Conservation (phyloP, 2,888 invertebrate species). For the Sympetrum striolatum region DNA sequence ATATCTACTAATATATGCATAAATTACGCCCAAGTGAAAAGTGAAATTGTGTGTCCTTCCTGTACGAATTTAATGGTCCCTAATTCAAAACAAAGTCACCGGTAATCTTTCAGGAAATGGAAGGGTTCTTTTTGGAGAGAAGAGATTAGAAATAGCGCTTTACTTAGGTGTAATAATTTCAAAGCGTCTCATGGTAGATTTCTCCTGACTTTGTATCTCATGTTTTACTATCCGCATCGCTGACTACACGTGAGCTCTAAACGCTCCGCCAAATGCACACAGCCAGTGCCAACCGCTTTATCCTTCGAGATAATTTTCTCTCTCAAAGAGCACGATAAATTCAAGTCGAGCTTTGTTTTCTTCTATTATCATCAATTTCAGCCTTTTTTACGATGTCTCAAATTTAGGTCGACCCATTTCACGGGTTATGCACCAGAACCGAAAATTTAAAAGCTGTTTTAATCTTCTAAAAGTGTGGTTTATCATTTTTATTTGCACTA, state of each 20-base stretch:
- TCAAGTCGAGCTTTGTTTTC: not conserved
- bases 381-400: not conserved
- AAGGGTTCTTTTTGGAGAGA: too few species aligned
- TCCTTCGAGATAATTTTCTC: not conserved
- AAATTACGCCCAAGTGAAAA: too few species aligned
- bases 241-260: not conserved
- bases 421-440: not conserved
- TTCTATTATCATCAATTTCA: not conserved
- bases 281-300: not conserved
- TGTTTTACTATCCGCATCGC: not conserved
- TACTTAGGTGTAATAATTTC: not conserved
- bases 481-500: too few species aligned
- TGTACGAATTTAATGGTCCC: too few species aligned
- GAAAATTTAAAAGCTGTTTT: too few species aligned
- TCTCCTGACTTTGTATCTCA: not conserved
- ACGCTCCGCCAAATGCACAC: not conserved
- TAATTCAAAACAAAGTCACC: too few species aligned
- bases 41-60: too few species aligned
- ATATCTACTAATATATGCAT: too few species aligned
- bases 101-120: too few species aligned
- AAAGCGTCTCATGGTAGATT: not conserved
- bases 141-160: too few species aligned
- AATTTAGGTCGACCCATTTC: not conserved
- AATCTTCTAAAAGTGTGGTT: too few species aligned
- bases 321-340: not conserved